Conservation (phyloP, 2,113 vertebrate genomes). For the Sphaerodactylus townsendi region DNA sequence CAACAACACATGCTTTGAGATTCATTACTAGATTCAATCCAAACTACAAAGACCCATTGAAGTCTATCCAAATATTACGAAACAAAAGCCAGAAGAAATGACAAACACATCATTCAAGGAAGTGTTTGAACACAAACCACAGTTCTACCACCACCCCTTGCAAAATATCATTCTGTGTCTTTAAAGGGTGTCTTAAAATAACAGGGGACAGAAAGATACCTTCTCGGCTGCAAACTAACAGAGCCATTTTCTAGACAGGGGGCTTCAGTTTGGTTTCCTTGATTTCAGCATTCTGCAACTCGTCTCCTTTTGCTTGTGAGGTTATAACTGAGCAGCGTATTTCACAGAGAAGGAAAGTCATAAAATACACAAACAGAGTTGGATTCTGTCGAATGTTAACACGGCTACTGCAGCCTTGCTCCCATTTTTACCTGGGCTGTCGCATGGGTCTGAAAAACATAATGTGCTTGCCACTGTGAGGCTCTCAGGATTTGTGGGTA, state of each 20-base stretch:
- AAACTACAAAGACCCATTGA: conserved; percentile 4
- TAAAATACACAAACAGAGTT: neutral
- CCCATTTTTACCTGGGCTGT: conserved; percentile 2
- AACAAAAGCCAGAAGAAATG: conserved; percentile 1
- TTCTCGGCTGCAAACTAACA: conserved; percentile 41
- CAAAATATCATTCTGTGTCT: neutral
- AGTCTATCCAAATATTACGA: neutral
- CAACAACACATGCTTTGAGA: neutral
- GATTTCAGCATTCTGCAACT: conserved; percentile 36
- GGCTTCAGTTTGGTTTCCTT: conserved; percentile 45
- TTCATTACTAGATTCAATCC: neutral
- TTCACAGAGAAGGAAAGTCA: neutral
- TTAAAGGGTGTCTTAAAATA: conserved; percentile 31
- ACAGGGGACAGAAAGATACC: conserved; percentile 33
- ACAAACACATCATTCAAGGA: neutral
- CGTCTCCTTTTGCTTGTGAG: conserved; percentile 31
- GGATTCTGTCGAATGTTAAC: neutral
- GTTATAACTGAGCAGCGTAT: neutral
- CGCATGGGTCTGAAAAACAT: conserved; percentile 20
- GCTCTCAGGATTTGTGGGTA: neutral
- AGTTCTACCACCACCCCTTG: neutral
- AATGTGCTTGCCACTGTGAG: conserved; percentile 17
- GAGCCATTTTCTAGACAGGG: conserved; percentile 37
- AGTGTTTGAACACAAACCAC: neutral
- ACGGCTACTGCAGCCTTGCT: neutral